Conservation (phyloP, 2,888 invertebrate species). For the Caradrina clavipalpis region DNA sequence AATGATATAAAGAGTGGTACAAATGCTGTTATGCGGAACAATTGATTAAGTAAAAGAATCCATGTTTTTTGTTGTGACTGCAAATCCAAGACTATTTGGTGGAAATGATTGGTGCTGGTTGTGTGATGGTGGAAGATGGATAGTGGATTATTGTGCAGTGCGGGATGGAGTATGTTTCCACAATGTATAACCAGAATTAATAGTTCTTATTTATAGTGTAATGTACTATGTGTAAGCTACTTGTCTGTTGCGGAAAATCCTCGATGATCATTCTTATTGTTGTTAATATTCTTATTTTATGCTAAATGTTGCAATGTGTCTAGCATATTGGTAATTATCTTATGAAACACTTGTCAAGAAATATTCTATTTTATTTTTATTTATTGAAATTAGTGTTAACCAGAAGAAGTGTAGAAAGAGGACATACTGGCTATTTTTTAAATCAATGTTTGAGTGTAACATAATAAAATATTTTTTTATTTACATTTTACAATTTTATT, state of each 20-base stretch:
- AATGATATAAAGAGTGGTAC: slow-evolving; percentile 70
- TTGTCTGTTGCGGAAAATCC: slow-evolving; percentile 13
- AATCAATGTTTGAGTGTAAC: slow-evolving; percentile 19
- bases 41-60: slow-evolving; percentile 5
- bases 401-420: background rate
- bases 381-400: slow-evolving; percentile 1
- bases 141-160: slow-evolving; percentile 12
- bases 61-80: slow-evolving; percentile 30
- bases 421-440: slow-evolving; percentile 1
- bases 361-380: slow-evolving; percentile 8
- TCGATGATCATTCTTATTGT: slow-evolving; percentile 8
- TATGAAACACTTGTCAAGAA: slow-evolving; percentile 14
- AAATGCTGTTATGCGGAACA: slow-evolving; percentile 1
- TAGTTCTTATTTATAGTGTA: slow-evolving; percentile 21
- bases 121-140: slow-evolving; percentile 9
- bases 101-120: slow-evolving; percentile 55
- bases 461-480: slow-evolving; percentile 39
- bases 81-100: slow-evolving; percentile 29
- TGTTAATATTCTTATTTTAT: slow-evolving; percentile 33
- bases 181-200: slow-evolving; percentile 4
- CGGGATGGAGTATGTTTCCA: background rate
- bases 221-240: slow-evolving; percentile 18
- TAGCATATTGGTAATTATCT: slow-evolving; percentile 13
- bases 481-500: slow-evolving; percentile 38
- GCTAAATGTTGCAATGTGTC: slow-evolving; percentile 14